A percentile compares a stretch with the other conserved stretches of the same genome.
These are phyloP conservation scores for Rhinoraja longicauda DNA, from an alignment of 2,797 vertebrate genomes.

Conservation along the genomic window DNA sequence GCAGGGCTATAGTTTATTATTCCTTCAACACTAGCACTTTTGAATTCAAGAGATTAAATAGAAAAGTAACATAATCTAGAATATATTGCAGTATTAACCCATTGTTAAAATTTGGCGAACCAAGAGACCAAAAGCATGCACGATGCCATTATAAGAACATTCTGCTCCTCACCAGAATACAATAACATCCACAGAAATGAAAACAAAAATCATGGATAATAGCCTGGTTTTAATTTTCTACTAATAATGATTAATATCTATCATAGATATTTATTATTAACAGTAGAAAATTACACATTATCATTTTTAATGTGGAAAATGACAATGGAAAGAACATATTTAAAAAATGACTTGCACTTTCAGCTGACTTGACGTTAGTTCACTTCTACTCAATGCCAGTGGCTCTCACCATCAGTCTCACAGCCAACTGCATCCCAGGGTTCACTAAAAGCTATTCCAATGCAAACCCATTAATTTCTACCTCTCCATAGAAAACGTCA, in stretches of 20 bases:
- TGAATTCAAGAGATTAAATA: not conserved
- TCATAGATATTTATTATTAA: too few species aligned
- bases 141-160: not conserved
- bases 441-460: not conserved
- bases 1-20: slow-evolving; percentile 4
- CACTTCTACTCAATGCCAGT: not conserved
- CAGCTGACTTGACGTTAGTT: not conserved
- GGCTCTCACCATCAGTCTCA: too few species aligned
- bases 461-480: not conserved
- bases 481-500: not conserved
- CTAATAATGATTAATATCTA: too few species aligned
- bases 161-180: not conserved
- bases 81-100: not conserved
- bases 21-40: not conserved
- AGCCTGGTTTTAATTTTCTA: too few species aligned
- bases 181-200: not conserved
- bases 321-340: not conserved
- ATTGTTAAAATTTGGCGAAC: not conserved
- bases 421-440: not conserved
- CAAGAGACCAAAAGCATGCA: not conserved
- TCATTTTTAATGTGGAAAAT: not conserved
- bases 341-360: not conserved
- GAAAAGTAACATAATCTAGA: not conserved
- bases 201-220: not conserved
- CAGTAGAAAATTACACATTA: too few species aligned